Percentiles rank a stretch among this genome's conserved stretches.
Evolutionary conservation across 2,888 invertebrate species (phyloP).

Genomic region (Chymomyza amoena): DNA sequence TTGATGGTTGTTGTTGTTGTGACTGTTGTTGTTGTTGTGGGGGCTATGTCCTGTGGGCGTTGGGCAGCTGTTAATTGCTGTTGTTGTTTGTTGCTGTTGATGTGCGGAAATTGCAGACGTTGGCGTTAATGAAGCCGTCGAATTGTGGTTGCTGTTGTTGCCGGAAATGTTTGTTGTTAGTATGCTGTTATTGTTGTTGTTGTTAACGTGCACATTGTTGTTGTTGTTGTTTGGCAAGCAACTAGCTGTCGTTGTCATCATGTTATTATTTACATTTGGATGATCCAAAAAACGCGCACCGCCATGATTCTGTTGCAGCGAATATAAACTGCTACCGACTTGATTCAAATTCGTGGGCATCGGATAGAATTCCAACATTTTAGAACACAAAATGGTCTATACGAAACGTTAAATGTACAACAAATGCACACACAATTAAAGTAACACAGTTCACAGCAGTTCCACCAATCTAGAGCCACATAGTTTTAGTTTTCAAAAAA

Average conservation of each 20-base stretch:
- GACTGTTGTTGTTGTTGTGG: constrained; percentile 40
- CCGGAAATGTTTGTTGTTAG: constrained; percentile 56
- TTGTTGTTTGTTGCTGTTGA: constrained; percentile 52
- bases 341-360: constrained; percentile 77
- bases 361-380: constrained; percentile 78
- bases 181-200: constrained; percentile 47
- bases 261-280: constrained; percentile 45
- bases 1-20: constrained; percentile 40
- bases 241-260: background rate
- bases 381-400: constrained; percentile 14
- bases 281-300: constrained; percentile 76
- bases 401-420: background rate
- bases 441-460: background rate
- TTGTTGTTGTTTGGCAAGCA: constrained; percentile 12
- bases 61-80: constrained; percentile 69
- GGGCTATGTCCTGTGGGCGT: constrained; percentile 62
- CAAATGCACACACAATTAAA: background rate
- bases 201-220: constrained; percentile 23
- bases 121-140: constrained; percentile 72
- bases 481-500: background rate
- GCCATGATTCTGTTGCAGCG: constrained; percentile 73
- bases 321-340: constrained; percentile 74
- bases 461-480: background rate
- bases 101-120: constrained; percentile 50
- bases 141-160: constrained; percentile 42